A percentile compares a stretch with the other conserved stretches of the same genome.
These are phyloP conservation scores for Ptiloglossa arizonensis DNA, from an alignment of 1,140 invertebrate species.

Conservation along the genomic window DNA sequence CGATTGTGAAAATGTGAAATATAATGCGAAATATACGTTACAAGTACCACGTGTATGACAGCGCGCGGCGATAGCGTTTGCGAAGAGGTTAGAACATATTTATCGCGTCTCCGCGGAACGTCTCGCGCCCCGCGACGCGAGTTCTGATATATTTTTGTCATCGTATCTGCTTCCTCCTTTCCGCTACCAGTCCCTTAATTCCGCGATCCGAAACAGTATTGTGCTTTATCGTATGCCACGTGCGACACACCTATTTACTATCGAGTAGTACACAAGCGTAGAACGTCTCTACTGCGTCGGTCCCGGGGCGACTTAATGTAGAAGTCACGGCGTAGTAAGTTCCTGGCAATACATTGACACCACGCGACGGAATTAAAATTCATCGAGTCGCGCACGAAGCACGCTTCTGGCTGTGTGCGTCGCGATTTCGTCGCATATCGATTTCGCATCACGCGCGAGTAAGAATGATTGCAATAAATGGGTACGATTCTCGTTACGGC, in stretches of 20 bases:
- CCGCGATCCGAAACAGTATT: not conserved
- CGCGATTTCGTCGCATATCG: slow-evolving; percentile 9
- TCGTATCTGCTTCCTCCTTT: not conserved
- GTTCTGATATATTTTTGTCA: slow-evolving; percentile 18
- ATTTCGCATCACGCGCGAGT: slow-evolving; percentile 2
- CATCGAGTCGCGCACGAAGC: not conserved
- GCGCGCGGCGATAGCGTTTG: not conserved
- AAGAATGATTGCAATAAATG: slow-evolving; percentile 14
- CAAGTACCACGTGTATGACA: not conserved
- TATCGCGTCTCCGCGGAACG: not conserved
- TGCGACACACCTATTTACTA: slow-evolving; percentile 13
- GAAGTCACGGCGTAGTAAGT: slow-evolving; percentile 15
- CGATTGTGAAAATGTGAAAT: slow-evolving; percentile 5
- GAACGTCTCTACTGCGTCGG: slow-evolving; percentile 15
- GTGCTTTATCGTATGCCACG: slow-evolving; percentile 34
- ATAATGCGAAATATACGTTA: slow-evolving; percentile 9
- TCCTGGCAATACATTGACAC: slow-evolving; percentile 21
- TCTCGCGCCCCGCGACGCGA: too few relatives aligned
- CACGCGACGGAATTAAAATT: slow-evolving; percentile 37
- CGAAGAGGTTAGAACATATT: not conserved
- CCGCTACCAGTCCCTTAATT: slow-evolving; percentile 19
- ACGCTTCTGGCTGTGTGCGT: not conserved
- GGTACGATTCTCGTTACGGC: not conserved
- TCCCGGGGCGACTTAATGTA: slow-evolving; percentile 5
- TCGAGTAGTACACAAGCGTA: not conserved